Conservation (phyloP, 2,797 vertebrate species). For the Spondyliosoma cantharus region DNA sequence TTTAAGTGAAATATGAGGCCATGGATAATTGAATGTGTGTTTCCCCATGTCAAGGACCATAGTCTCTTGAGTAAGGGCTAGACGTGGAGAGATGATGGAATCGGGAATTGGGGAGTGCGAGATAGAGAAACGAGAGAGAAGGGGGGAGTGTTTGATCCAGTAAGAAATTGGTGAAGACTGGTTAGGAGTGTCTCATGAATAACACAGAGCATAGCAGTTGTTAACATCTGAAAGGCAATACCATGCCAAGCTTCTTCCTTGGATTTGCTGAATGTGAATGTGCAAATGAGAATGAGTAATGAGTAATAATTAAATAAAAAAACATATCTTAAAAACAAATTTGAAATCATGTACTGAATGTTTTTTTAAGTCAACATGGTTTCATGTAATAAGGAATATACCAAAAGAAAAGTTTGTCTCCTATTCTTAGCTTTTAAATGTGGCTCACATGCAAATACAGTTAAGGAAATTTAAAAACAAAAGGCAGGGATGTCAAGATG, state of each 20-base stretch:
- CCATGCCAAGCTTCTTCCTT: slow-evolving; percentile 2
- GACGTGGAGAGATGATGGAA: slow-evolving; percentile 60
- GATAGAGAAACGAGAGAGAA: slow-evolving; percentile 22
- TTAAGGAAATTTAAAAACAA: slow-evolving; percentile 29
- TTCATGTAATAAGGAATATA: slow-evolving; percentile 11
- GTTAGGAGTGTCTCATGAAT: slow-evolving; percentile 51
- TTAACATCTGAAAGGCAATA: slow-evolving; percentile 25
- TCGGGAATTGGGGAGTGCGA: slow-evolving; percentile 47
- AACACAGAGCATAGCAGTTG: slow-evolving; percentile 46
- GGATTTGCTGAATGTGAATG: slow-evolving; percentile 2
- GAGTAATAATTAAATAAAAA: slow-evolving; percentile 3
- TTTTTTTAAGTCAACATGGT: not conserved
- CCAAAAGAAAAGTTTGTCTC: not conserved
- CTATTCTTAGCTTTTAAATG: not conserved
- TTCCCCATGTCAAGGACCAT: slow-evolving; percentile 67
- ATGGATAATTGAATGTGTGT: slow-evolving; percentile 76
- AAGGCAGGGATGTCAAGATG: slow-evolving; percentile 20
- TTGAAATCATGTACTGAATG: not conserved
- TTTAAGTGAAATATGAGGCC: slow-evolving; percentile 77
- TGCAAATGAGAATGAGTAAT: slow-evolving; percentile 1
- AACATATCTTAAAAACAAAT: not conserved
- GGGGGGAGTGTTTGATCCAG: slow-evolving; percentile 38
- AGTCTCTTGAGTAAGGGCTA: slow-evolving; percentile 51
- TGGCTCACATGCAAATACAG: not conserved
- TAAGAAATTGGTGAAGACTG: slow-evolving; percentile 48